Percentiles rank a stretch among this genome's conserved stretches.
phyloP scores from a whole-genome alignment of 2,888 invertebrate species.

The Hypsopygia costalis region DNA sequence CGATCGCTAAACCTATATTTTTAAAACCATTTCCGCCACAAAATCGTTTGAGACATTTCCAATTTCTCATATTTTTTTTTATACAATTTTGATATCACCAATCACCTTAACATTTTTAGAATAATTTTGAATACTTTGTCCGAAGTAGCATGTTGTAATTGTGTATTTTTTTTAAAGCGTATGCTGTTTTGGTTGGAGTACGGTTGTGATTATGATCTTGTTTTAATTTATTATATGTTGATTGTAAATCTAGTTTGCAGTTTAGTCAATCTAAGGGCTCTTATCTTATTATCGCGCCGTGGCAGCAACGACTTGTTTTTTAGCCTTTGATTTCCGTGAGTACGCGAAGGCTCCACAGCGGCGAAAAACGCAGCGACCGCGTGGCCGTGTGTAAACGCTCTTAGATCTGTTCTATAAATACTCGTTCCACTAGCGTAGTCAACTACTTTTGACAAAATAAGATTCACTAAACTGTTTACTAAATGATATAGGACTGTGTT shows the following conservation, averaged over 20 bases:
- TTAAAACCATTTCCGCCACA: too few relatives aligned
- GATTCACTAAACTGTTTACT: not conserved
- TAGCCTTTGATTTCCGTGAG: too few relatives aligned
- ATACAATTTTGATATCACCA: too few relatives aligned
- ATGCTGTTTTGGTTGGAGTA: slow-evolving; percentile 33
- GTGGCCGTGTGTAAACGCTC: too few relatives aligned
- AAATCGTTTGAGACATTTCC: too few relatives aligned
- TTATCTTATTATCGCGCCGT: too few relatives aligned
- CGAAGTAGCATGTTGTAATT: slow-evolving; percentile 28
- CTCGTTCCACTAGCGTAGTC: not conserved
- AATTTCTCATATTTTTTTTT: too few relatives aligned
- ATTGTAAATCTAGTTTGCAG: not conserved
- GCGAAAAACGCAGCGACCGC: too few relatives aligned
- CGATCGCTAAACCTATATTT: too few relatives aligned
- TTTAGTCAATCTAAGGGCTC: not conserved
- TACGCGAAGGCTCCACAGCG: too few relatives aligned
- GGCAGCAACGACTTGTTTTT: too few relatives aligned
- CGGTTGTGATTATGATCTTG: slow-evolving; percentile 42
- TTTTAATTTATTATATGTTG: slow-evolving; percentile 33
- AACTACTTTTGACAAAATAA: not conserved
- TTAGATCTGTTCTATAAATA: too few relatives aligned
- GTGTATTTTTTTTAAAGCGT: slow-evolving; percentile 25
- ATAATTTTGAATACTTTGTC: slow-evolving; percentile 25
- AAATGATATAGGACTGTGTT: slow-evolving; percentile 1
- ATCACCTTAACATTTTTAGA: slow-evolving; percentile 20